phyloP scores from a whole-genome alignment of 2,113 vertebrate genomes.

The Oostethus manadensis region DNA sequence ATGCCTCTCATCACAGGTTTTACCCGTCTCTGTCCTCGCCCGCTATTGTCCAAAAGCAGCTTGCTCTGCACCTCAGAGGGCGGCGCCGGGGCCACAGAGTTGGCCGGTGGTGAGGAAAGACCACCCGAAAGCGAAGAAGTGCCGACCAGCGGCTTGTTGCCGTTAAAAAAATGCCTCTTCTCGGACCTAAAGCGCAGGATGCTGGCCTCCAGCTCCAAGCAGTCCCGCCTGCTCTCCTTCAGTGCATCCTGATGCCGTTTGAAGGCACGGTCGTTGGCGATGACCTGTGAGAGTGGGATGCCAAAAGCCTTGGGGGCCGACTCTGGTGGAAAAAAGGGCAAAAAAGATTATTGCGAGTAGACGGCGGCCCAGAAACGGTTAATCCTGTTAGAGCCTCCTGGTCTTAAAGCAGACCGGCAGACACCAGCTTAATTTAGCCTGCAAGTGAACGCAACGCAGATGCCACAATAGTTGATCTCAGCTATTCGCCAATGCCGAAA shows the following conservation, averaged over 20 bases:
- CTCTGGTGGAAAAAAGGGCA: slow-evolving; percentile 51
- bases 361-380: no score
- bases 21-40: slow-evolving; percentile 79
- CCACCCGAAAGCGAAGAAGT: slow-evolving; percentile 24
- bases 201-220: slow-evolving; percentile 79
- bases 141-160: slow-evolving; percentile 38
- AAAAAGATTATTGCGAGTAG: background rate
- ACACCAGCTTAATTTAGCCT: no score
- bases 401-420: no score
- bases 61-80: slow-evolving; percentile 47
- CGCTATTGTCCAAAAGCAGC: slow-evolving; percentile 54
- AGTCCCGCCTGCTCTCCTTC: slow-evolving; percentile 76
- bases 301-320: slow-evolving; percentile 76
- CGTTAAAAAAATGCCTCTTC: slow-evolving; percentile 64
- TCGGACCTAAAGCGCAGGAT: slow-evolving; percentile 74
- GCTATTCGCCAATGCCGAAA: no score
- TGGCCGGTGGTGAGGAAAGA: slow-evolving; percentile 18
- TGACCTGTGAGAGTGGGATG: slow-evolving; percentile 75
- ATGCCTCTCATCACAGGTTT: slow-evolving; percentile 7
- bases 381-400: no score
- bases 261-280: slow-evolving; percentile 73
- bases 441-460: no score
- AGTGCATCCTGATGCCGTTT: slow-evolving; percentile 73
- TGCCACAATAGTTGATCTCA: no score
- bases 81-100: slow-evolving; percentile 42